Evolutionary conservation across 2,888 invertebrate genomes (phyloP).

Genomic region (Protonemura montana): DNA sequence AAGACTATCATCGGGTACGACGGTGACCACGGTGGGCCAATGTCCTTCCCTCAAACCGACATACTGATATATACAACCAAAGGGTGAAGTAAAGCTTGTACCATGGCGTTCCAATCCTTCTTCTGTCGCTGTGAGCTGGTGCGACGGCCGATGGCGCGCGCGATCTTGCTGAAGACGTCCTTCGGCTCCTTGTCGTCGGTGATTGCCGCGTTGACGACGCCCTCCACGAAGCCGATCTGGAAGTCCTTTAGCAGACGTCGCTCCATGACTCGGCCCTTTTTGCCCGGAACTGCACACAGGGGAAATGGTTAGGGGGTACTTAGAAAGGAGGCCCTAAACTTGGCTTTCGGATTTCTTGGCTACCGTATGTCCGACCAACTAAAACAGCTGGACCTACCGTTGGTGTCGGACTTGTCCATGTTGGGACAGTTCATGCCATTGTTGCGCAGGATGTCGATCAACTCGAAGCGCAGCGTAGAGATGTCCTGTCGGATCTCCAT

Average conservation of each 20-base stretch:
- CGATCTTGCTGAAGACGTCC: constrained; percentile 85
- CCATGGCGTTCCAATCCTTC: constrained; percentile 85
- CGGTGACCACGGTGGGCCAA: no score
- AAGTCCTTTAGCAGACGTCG: constrained; percentile 86
- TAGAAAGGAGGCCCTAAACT: no score
- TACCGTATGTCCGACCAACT: no score
- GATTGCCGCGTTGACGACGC: constrained; percentile 77
- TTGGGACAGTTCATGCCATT: constrained; percentile 89
- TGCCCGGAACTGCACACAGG: constrained; percentile 72
- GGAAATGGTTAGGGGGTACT: no score
- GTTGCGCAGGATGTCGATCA: constrained; percentile 87
- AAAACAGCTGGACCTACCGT: constrained; percentile 59
- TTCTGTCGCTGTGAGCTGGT: constrained; percentile 55
- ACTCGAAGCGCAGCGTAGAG: constrained; percentile 90
- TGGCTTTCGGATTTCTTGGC: no score
- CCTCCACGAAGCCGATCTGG: constrained; percentile 88
- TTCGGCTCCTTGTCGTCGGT: constrained; percentile 69
- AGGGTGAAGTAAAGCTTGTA: constrained; percentile 58
- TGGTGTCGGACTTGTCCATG: constrained; percentile 71
- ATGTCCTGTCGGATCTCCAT: constrained; percentile 98
- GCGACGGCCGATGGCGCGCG: constrained; percentile 75
- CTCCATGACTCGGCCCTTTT: constrained; percentile 87
- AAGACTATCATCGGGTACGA: no score
- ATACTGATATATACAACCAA: no score
- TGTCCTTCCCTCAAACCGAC: no score